Base-by-base conservation (phyloP, 2,113 vertebrate species). In the Chaetura pelagica region DNA sequence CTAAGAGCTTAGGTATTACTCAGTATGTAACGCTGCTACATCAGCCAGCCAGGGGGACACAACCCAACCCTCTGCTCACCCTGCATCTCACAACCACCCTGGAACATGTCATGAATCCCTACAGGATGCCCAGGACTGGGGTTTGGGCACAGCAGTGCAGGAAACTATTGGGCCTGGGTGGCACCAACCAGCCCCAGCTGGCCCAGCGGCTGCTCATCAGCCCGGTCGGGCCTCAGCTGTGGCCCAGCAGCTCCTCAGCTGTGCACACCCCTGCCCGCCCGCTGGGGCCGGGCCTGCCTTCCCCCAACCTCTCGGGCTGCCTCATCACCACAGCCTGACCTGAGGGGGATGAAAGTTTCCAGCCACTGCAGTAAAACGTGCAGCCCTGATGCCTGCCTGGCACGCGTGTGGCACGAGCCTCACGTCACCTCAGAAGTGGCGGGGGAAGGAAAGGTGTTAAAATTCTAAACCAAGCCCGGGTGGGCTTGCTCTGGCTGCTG, bases 371-470 rank as follows among this genome's bases (percentile, higher is more conserved):
- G 49, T 29, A 2, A 26, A 27, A 9, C 0, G 5, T 7, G 8
- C 3, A 3, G 34, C 7, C 14, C 17, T 6, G 49, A 23, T 8
- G 30, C 52, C n/a, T 15, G 7, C 49, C 19, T 5, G 26, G 24
- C 1, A 0, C 4, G 21, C 1, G 0, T 3, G 6, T 13, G 23
- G 52, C 3, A 0, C 15, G 9, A 35, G 48, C 24, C 12, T 22
- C 59, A 15, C 3, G 35, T 19, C 32, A 14, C 52, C 83, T 80
- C 74, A 20, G 29, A 3, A 8, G n/a, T 3, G 15, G 24, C 49
- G 15, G 3, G 6, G 23, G 10, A 6, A n/a, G 55, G 49, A 59
- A n/a, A 64, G 11, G 5, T 8, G 24, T 30, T 22, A 4, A 8
- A 57, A 79, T 34, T 13, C 61, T 57, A 23, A 54, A 16, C 19